Base-by-base conservation (phyloP, 2,113 vertebrate species). In the Taurulus bubalis region DNA sequence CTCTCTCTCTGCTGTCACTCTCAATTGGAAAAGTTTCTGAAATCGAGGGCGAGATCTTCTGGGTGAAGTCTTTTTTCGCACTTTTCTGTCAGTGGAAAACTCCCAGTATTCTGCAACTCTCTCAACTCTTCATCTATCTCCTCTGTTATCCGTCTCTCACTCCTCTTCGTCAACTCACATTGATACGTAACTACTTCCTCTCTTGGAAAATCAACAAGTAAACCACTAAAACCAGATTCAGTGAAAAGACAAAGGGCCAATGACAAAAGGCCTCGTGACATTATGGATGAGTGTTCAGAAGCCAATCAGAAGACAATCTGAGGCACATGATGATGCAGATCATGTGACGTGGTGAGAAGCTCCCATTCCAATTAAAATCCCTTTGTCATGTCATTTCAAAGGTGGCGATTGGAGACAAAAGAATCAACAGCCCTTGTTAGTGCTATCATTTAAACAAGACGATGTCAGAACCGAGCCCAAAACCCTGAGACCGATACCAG, bases 1-100 rank as follows among this genome's bases (percentile, higher is more conserved):
- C 40, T 42, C 40, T 42, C 40, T 42, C 3, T 42, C 40, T 42
- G 4, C 14, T 45, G 12, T 15, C 75, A 1, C 10, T 49, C 42
- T 81, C 71, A 30, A 49, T 20, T 70, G 75, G 53, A 11, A 51
- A 77, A 74, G 18, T 80, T 80, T 76, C 53, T 51, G 78, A 55
- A 59, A 53, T 73, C 14, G 53, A 12, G 38, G 85, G 26, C 45
- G 77, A 84, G 81, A 34, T 81, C 77, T 74, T 80, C 70, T 60
- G 72, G 65, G 80, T 69, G 77, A 69, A 76, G 24, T 65, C 47
- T 68, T 36, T 53, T 47, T 69, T 28, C 77, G 30, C 68, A 47
- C 30, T 42, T 42, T 42, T 12, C 40, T 42, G 40, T 42, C 40
- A 42, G 40, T 42, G 11, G 40, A 42, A 42, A 42, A 71, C 71